Evolutionary conservation across 1,140 invertebrate species (phyloP).

Genomic region (Lepidurus apus): DNA sequence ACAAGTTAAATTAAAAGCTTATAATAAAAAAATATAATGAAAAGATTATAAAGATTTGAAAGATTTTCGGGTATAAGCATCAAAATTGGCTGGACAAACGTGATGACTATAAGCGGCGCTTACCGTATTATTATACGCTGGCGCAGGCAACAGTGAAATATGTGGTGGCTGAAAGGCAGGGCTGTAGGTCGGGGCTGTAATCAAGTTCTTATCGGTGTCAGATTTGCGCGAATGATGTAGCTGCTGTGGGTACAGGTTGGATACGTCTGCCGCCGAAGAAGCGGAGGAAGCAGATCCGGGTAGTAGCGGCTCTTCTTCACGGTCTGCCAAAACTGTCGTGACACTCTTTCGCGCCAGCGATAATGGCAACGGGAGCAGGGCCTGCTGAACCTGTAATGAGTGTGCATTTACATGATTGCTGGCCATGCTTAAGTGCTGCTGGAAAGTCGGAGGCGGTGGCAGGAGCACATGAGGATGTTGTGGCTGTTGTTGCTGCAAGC

Average conservation of each 20-base stretch:
- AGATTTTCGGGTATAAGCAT: too few relatives aligned
- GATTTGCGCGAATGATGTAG: constrained; percentile 25
- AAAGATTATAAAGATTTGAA: too few relatives aligned
- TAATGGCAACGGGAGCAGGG: neutral
- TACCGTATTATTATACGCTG: neutral
- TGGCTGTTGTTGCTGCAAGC: neutral
- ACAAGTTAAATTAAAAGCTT: too few relatives aligned
- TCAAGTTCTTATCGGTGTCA: neutral
- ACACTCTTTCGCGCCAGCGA: constrained; percentile 8
- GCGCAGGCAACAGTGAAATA: neutral
- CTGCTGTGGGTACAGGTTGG: neutral
- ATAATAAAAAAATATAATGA: too few relatives aligned
- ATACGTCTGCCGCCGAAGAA: constrained; percentile 24
- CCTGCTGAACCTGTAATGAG: neutral
- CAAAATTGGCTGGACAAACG: too few relatives aligned
- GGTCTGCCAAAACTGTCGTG: constrained; percentile 25
- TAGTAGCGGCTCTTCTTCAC: constrained; percentile 13
- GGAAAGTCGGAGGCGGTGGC: constrained; percentile 1
- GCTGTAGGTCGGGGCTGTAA: neutral
- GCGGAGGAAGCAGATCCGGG: neutral
- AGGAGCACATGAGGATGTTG: neutral
- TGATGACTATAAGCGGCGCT: too few relatives aligned
- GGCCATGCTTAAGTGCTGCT: constrained; percentile 14
- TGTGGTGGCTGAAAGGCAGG: neutral
- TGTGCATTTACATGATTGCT: neutral